These are phyloP conservation scores for Chromis chromis DNA, from an alignment of 2,797 vertebrate genomes.

Conservation along the genomic window DNA sequence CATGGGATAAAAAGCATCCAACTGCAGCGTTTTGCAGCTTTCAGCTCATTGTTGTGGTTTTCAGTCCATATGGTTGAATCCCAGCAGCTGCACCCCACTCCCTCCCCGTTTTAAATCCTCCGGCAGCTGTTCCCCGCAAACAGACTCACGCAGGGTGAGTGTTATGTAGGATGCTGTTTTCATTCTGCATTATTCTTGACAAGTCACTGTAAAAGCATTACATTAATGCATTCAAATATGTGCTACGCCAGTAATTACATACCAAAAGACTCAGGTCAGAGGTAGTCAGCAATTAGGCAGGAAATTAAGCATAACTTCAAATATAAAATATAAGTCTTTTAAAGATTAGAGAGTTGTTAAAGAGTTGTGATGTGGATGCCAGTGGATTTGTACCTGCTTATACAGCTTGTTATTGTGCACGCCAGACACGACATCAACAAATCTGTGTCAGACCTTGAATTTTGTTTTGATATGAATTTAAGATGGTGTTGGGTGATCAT, in stretches of 20 bases:
- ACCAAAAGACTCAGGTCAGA: neutral
- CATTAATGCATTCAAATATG: constrained; percentile 22
- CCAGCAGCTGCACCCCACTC: constrained; percentile 16
- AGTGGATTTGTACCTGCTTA: neutral
- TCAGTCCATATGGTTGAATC: constrained; percentile 50
- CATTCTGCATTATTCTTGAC: constrained; percentile 35
- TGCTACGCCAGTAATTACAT: constrained; percentile 8
- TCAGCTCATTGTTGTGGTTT: constrained; percentile 40
- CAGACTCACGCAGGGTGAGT: constrained; percentile 4
- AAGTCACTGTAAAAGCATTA: constrained; percentile 15
- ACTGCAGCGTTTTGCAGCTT: constrained; percentile 31
- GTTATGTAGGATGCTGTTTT: constrained; percentile 24
- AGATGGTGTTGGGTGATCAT: neutral
- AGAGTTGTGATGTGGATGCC: neutral
- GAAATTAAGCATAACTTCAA: constrained; percentile 16
- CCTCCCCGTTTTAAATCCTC: constrained; percentile 23
- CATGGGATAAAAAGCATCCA: constrained; percentile 5
- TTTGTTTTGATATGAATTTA: neutral
- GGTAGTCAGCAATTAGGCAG: constrained; percentile 15
- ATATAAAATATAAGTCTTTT: constrained; percentile 4
- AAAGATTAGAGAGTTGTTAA: neutral
- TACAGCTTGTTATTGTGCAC: neutral
- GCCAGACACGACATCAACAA: neutral
- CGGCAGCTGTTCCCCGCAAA: constrained; percentile 48
- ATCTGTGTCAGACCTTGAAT: neutral